phyloP scores from a whole-genome alignment of 1,140 invertebrate species.

The Cotesia chilonis region DNA sequence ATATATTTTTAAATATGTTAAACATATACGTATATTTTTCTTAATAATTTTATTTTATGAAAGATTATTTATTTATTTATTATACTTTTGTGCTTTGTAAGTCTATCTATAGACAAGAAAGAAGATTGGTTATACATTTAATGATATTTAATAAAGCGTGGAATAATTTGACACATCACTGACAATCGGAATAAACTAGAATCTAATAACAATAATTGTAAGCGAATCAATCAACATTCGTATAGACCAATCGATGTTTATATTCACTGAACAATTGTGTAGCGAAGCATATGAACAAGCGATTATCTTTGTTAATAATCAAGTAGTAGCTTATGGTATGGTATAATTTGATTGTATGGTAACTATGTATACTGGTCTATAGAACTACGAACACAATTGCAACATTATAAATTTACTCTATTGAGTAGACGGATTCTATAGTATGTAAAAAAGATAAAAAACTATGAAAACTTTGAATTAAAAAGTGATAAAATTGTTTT shows the following conservation, averaged over 20 bases:
- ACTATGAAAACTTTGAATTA: no score
- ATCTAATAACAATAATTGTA: conserved; percentile 17
- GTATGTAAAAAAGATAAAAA: no score
- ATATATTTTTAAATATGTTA: no score
- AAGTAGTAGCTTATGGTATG: neutral
- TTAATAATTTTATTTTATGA: no score
- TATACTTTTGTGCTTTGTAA: no score
- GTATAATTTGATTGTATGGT: neutral
- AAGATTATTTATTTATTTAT: no score
- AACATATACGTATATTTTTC: no score
- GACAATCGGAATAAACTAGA: conserved; percentile 3
- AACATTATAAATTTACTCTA: neutral
- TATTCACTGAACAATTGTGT: conserved; percentile 28
- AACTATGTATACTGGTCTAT: conserved; percentile 5
- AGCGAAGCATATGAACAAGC: conserved; percentile 13
- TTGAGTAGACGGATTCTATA: no score
- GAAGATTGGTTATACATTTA: neutral
- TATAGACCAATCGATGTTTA: conserved; percentile 25
- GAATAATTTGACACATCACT: neutral
- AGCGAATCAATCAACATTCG: conserved; percentile 18
- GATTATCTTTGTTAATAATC: conserved; percentile 34
- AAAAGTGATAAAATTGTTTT: neutral
- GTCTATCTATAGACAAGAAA: neutral
- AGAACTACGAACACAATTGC: neutral
- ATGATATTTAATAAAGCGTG: no score